Evolutionary conservation across 2,797 vertebrate genomes (phyloP).

Genomic region (Podargus strigoides): DNA sequence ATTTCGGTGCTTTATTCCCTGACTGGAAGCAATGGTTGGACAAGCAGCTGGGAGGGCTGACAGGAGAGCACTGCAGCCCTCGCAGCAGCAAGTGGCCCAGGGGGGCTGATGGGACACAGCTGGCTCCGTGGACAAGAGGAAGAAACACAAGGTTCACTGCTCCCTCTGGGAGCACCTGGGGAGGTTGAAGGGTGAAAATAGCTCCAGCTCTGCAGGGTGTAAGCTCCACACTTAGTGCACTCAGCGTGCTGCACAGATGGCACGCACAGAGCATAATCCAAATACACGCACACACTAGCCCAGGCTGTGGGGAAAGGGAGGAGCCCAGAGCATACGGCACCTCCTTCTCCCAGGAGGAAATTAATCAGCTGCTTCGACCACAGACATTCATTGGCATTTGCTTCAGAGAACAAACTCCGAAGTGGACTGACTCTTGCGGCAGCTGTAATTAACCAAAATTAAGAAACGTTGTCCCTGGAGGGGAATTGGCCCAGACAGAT

Average conservation of each 20-base stretch:
- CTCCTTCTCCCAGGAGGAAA: background rate
- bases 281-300: fast-evolving
- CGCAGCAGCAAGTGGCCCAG: fast-evolving
- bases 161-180: fast-evolving
- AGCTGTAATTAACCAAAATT: background rate
- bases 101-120: background rate
- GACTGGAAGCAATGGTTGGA: background rate
- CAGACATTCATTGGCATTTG: background rate
- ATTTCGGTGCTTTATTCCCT: background rate
- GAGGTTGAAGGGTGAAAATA: fast-evolving
- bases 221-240: background rate
- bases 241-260: background rate
- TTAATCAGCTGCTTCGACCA: background rate
- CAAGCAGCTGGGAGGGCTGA: background rate
- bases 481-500: background rate
- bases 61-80: background rate
- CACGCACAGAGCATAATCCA: background rate
- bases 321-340: fast-evolving
- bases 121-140: fast-evolving
- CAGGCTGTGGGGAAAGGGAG: background rate
- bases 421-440: background rate
- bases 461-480: background rate
- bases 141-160: background rate
- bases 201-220: fast-evolving
- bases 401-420: background rate